Evolutionary conservation across 2,113 vertebrate genomes (phyloP).

Genomic region (Epinephelus cyanopodus): DNA sequence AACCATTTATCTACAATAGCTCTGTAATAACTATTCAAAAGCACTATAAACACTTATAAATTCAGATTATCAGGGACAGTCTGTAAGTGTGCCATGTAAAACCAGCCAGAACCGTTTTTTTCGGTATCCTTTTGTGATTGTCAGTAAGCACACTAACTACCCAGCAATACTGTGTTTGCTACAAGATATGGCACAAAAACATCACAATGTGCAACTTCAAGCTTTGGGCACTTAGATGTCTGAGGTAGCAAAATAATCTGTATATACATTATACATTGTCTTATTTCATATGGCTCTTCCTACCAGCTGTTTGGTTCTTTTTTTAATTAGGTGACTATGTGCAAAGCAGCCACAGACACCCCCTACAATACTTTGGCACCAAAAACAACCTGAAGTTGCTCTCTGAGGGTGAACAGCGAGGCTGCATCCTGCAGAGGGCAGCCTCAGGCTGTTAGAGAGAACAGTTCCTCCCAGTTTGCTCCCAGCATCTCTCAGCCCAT

Average conservation of each 20-base stretch:
- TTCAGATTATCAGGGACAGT: constrained; percentile 23
- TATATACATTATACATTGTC: constrained; percentile 58
- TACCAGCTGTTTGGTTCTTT: constrained; percentile 44
- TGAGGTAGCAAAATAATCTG: constrained; percentile 84
- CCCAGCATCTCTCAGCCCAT: constrained; percentile 8
- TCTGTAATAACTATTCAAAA: constrained; percentile 15
- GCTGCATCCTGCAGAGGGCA: constrained; percentile 48
- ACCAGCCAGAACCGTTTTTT: neutral
- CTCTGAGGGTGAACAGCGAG: constrained; percentile 30
- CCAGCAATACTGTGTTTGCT: constrained; percentile 56
- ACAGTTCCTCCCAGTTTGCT: constrained; percentile 8
- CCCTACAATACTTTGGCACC: constrained; percentile 74
- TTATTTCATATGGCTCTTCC: constrained; percentile 62
- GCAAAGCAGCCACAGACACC: constrained; percentile 39
- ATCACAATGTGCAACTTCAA: constrained; percentile 77
- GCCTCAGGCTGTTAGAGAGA: constrained; percentile 30
- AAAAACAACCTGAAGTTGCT: constrained; percentile 40
- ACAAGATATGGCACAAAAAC: constrained; percentile 77
- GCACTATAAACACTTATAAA: neutral
- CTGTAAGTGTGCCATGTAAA: constrained; percentile 27
- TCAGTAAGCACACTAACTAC: constrained; percentile 53
- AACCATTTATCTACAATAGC: neutral
- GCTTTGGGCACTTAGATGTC: constrained; percentile 81
- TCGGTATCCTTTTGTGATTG: constrained; percentile 49
- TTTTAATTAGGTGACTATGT: constrained; percentile 22